Percentiles rank a stretch among this genome's conserved stretches.
These are phyloP conservation scores for Rhabdornis inornatus DNA, from an alignment of 2,113 vertebrate genomes.

Conservation along the genomic window DNA sequence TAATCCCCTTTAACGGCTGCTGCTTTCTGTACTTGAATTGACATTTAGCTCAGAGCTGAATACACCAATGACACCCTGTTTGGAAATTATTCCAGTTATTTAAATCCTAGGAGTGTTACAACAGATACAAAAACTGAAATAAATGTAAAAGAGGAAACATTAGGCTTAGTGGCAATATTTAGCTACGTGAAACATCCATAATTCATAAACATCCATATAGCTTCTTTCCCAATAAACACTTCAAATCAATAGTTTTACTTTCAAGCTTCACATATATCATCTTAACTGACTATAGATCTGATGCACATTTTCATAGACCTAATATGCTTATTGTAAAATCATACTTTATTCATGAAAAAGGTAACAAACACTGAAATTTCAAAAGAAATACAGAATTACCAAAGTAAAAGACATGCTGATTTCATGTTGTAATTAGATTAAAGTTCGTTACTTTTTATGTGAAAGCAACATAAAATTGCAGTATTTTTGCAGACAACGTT, in stretches of 20 bases:
- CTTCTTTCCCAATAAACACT: not conserved
- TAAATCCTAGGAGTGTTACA: not conserved
- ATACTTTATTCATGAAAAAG: not conserved
- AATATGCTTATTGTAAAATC: not conserved
- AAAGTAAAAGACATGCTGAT: not conserved
- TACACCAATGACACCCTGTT: not conserved
- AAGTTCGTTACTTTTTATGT: not conserved
- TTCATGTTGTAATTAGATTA: not conserved
- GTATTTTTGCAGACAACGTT: not conserved
- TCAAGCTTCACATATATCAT: not conserved
- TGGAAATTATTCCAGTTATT: not conserved
- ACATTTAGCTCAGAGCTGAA: not conserved
- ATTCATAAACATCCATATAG: not conserved
- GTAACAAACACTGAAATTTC: not conserved
- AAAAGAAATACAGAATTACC: not conserved
- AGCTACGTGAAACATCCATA: not conserved
- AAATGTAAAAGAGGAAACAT: not conserved
- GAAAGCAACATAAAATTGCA: not conserved
- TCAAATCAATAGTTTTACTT: not conserved
- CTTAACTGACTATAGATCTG: not conserved
- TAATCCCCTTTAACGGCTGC: slow-evolving; percentile 8
- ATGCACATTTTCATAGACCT: not conserved
- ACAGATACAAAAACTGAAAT: not conserved
- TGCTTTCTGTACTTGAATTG: not conserved
- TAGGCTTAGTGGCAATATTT: not conserved